A percentile compares a stretch with the other conserved stretches of the same genome.
These are phyloP conservation scores for Aleiodes leptofemur DNA, from an alignment of 2,888 invertebrate species.

Conservation along the genomic window DNA sequence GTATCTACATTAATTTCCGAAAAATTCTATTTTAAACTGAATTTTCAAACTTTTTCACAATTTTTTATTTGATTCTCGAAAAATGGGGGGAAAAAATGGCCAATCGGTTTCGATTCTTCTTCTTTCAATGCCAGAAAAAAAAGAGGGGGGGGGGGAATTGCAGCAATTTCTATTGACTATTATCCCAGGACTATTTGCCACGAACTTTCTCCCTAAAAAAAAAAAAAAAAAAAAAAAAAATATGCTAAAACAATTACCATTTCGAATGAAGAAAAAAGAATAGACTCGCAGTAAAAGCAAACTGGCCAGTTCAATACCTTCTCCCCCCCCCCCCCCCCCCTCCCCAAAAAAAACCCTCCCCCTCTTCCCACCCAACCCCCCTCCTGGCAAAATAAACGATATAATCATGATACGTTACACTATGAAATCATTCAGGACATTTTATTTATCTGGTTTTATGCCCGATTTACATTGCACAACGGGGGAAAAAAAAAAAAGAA, in stretches of 20 bases:
- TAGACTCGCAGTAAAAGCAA: slow-evolving; percentile 5
- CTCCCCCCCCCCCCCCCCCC: neutral
- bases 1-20: no score
- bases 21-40: no score
- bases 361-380: no score
- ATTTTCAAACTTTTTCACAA: no score
- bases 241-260: slow-evolving; percentile 30
- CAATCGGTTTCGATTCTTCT: neutral
- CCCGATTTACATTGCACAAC: slow-evolving; percentile 41
- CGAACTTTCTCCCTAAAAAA: no score
- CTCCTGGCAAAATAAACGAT: neutral
- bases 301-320: neutral
- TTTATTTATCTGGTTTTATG: slow-evolving; percentile 56
- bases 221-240: neutral
- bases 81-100: neutral
- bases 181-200: no score
- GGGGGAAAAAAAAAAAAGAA: slow-evolving; percentile 27
- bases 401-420: slow-evolving; percentile 24
- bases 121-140: no score
- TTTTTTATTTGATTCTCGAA: neutral
- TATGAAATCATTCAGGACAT: slow-evolving; percentile 46
- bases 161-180: no score
- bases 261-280: slow-evolving; percentile 11
- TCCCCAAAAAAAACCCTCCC: neutral
- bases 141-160: no score